A percentile compares a stretch with the other conserved stretches of the same genome.
phyloP scores from a whole-genome alignment of 2,113 vertebrate species.

The Anoura caudifer region DNA sequence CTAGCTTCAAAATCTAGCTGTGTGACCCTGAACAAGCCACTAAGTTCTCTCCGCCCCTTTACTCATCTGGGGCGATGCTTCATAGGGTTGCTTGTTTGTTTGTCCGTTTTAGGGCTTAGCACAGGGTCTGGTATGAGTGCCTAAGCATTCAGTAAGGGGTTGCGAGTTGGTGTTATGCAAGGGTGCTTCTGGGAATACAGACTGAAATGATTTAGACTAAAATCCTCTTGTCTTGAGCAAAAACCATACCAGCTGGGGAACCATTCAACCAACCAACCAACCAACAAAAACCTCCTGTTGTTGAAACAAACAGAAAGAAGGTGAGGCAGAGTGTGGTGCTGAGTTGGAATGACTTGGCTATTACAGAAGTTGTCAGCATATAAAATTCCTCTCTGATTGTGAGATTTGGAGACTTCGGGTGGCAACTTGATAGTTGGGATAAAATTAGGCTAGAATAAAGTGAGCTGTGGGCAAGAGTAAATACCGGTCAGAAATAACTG shows the following conservation, averaged over 20 bases:
- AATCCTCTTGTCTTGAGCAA: background rate
- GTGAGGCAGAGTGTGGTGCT: fast-evolving
- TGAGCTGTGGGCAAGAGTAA: background rate
- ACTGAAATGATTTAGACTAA: background rate
- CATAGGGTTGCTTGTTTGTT: background rate
- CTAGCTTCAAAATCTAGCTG: background rate
- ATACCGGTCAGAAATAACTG: background rate
- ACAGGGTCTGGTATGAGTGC: background rate
- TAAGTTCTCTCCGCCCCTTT: background rate
- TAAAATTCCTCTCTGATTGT: background rate
- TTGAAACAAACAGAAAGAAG: background rate
- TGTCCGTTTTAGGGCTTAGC: background rate
- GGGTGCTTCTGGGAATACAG: background rate
- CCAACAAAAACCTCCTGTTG: background rate
- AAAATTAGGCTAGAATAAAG: background rate
- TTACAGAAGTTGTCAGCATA: background rate
- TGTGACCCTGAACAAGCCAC: background rate
- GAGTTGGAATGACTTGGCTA: background rate
- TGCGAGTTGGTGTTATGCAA: background rate
- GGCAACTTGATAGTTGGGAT: background rate
- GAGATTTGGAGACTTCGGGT: background rate
- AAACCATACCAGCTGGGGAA: background rate
- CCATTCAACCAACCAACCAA: background rate
- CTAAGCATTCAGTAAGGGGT: background rate
- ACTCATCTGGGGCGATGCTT: background rate